Evolutionary conservation across 2,113 vertebrate species (phyloP).

Genomic region (Prinia subflava): DNA sequence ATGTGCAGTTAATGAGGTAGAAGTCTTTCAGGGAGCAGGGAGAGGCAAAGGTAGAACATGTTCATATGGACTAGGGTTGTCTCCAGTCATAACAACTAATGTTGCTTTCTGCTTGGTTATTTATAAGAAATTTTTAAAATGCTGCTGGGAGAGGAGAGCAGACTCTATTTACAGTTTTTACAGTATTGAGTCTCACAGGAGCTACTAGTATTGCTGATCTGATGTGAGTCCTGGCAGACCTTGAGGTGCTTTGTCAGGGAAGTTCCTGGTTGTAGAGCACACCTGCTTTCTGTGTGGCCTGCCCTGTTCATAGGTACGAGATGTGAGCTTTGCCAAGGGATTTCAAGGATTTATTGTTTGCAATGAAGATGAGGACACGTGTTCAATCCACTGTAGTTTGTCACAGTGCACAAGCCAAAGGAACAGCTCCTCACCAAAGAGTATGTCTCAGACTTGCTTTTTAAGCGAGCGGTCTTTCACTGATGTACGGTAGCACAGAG

Average conservation of each 20-base stretch:
- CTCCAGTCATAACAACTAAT: not conserved
- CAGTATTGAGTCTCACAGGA: not conserved
- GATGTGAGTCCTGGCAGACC: not conserved
- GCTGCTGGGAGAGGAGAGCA: not conserved
- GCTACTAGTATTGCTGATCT: not conserved
- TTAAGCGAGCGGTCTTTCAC: not conserved
- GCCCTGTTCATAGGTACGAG: not conserved
- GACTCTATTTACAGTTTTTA: not conserved
- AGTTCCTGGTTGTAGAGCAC: not conserved
- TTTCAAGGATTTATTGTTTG: not conserved
- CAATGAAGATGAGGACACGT: not conserved
- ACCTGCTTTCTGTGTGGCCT: not conserved
- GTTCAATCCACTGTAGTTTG: not conserved
- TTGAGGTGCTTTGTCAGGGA: not conserved
- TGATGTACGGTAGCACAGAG: not conserved
- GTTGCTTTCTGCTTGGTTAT: not conserved
- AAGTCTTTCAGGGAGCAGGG: not conserved
- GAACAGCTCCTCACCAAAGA: not conserved
- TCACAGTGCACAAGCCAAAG: not conserved
- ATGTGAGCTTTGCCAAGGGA: not conserved
- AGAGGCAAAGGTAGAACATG: not conserved
- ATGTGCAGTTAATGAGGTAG: not conserved
- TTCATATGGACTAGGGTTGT: not conserved
- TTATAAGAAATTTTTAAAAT: not conserved
- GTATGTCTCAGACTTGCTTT: fast-evolving